Percentiles rank a stretch among this genome's conserved stretches.
Evolutionary conservation across 2,888 invertebrate species (phyloP).

Genomic region (Tetranychus truncatus): DNA sequence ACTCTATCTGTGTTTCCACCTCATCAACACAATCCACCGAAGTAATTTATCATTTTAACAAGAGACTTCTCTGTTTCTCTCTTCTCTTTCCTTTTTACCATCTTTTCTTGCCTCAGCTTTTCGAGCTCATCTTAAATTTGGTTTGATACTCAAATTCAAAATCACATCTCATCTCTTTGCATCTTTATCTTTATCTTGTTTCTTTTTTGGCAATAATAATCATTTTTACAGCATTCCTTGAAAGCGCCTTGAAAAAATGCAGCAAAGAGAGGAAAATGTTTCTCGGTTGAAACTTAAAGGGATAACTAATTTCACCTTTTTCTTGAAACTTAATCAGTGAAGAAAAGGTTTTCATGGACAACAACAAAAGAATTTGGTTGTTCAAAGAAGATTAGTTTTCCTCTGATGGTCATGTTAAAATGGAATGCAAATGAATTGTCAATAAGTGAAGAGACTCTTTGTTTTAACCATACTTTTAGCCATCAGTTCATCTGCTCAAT

Average conservation of each 20-base stretch:
- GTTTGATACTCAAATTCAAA: no score
- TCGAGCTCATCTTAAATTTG: no score
- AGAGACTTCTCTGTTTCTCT: conserved; percentile 1
- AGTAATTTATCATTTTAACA: conserved; percentile 1
- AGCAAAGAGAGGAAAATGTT: not conserved
- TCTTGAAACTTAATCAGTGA: not conserved
- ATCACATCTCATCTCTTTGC: not conserved
- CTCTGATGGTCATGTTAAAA: not conserved
- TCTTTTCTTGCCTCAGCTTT: not conserved
- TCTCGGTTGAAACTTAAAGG: not conserved
- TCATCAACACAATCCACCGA: not conserved
- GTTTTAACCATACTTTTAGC: not conserved
- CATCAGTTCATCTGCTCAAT: not conserved
- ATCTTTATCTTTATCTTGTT: not conserved
- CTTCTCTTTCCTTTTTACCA: not conserved
- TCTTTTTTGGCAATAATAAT: not conserved
- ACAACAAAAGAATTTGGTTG: not conserved
- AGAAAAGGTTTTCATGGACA: not conserved
- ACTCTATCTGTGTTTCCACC: not conserved
- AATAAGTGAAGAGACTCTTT: not conserved
- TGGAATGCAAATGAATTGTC: not conserved
- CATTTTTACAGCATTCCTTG: not conserved
- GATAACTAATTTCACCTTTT: not conserved
- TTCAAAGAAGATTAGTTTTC: not conserved
- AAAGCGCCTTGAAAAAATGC: not conserved